Evolutionary conservation across 2,888 invertebrate species (phyloP).

Genomic region (Trissonchulus latispiculum): DNA sequence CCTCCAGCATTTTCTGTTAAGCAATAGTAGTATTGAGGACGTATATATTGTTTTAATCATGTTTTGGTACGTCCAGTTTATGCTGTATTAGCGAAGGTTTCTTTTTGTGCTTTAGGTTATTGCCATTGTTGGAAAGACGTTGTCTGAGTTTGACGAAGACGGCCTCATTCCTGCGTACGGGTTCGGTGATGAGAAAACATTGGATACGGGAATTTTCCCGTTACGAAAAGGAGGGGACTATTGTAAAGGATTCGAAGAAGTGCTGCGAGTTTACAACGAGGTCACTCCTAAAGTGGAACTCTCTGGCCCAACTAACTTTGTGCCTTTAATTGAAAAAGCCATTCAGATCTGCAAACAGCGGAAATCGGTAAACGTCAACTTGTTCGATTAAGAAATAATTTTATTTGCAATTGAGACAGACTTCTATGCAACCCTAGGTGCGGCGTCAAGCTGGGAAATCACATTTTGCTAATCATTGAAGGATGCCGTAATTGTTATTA

Average conservation of each 20-base stretch:
- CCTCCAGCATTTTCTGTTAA: too few species aligned
- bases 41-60: too few species aligned
- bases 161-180: constrained; percentile 50
- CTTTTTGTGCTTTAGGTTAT: too few species aligned
- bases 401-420: too few species aligned
- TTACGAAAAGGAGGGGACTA: constrained; percentile 40
- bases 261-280: constrained; percentile 47
- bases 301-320: constrained; percentile 52
- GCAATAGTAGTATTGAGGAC: too few species aligned
- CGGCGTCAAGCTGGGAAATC: too few species aligned
- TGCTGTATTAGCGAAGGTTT: too few species aligned
- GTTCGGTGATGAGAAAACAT: constrained; percentile 49
- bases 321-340: constrained; percentile 49
- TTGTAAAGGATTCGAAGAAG: constrained; percentile 45
- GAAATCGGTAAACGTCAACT: constrained; percentile 45
- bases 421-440: too few species aligned
- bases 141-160: constrained; percentile 49
- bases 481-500: too few species aligned
- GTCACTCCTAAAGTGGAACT: constrained; percentile 47
- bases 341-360: constrained; percentile 47
- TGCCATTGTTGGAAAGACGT: constrained; percentile 48
- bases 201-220: constrained; percentile 43
- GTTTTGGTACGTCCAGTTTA: too few species aligned
- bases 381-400: too few species aligned
- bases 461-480: too few species aligned